Conservation (phyloP, 1,140 invertebrate species). For the Dermatophagoides farinae region DNA sequence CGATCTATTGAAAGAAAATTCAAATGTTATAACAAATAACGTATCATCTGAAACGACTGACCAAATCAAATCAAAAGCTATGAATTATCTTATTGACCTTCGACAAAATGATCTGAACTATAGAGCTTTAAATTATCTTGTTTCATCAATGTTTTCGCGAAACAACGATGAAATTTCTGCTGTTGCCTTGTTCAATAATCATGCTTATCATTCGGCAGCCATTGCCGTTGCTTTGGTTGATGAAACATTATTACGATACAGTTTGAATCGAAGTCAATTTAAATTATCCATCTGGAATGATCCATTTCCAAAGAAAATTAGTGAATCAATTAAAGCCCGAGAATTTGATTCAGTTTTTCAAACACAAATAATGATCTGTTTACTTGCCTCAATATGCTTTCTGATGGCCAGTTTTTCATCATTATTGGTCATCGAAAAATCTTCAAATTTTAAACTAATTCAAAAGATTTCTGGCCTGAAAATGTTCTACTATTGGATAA, state of each 20-base stretch:
- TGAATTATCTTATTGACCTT: no score
- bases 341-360: constrained; percentile 37
- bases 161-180: no score
- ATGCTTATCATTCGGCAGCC: constrained; percentile 43
- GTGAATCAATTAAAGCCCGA: no score
- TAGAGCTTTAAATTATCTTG: no score
- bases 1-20: no score
- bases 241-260: constrained; percentile 34
- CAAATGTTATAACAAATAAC: no score
- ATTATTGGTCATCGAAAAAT: constrained; percentile 33
- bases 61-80: no score
- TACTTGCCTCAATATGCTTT: no score
- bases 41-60: no score
- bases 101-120: no score
- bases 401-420: constrained; percentile 39
- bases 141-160: no score
- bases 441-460: constrained; percentile 31
- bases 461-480: constrained; percentile 32
- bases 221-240: constrained; percentile 35
- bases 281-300: constrained; percentile 39
- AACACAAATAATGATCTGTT: no score
- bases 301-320: constrained; percentile 44
- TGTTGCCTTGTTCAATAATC: constrained; percentile 29
- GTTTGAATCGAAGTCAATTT: constrained; percentile 24
- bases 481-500: constrained; percentile 33